Base-by-base conservation (phyloP, 2,797 vertebrate genomes). In the Parambassis ranga region DNA sequence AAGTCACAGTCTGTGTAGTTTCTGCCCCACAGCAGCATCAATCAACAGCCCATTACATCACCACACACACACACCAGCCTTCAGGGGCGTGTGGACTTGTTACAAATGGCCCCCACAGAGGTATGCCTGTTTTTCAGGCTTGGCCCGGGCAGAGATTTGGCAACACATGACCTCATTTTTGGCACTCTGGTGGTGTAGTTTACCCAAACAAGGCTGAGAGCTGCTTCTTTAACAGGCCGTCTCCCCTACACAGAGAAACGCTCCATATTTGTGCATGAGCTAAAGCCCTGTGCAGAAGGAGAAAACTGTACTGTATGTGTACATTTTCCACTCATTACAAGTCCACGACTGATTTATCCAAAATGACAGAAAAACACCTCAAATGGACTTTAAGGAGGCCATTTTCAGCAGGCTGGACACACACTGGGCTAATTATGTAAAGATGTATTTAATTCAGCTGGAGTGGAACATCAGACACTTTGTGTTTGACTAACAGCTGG, bases 151-250 rank as follows among this genome's bases (percentile, higher is more conserved):
- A 67, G 71, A 77, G 69, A 77, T 83, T 65, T 82, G 86, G 75
- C 67, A 84, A 78, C 73, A 69, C 36, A 87, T 93, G 82, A 92
- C 79, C 76, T 92, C 90, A 92, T 73, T 37, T 70, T 73, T 90
- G 87, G 87, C 78, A 24, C 57, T 26, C 26, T n/a, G 65, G 46
- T 30, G 55, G 51, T 65, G 51, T 36, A 65, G 84, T 88, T 90
- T 86, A 89, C 83, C 82, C 87, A 87, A 90, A 89, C 86, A 87
- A 84, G 81, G 73, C 66, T 61, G 73, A 32, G 70, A 74, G 71
- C 47, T n/a, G 42, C 64, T 59, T 56, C 59, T 11, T 76, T 53
- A 74, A 76, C 48, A 36, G 65, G 13, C 61, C 36, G n/a, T 68
- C 69, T 58, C 49, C 57, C 64, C 67, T 58, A 50, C 62, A 39